Percentiles rank a stretch among this genome's conserved stretches.
Evolutionary conservation across 2,797 vertebrate species (phyloP).

Genomic region (Forpus xanthops): DNA sequence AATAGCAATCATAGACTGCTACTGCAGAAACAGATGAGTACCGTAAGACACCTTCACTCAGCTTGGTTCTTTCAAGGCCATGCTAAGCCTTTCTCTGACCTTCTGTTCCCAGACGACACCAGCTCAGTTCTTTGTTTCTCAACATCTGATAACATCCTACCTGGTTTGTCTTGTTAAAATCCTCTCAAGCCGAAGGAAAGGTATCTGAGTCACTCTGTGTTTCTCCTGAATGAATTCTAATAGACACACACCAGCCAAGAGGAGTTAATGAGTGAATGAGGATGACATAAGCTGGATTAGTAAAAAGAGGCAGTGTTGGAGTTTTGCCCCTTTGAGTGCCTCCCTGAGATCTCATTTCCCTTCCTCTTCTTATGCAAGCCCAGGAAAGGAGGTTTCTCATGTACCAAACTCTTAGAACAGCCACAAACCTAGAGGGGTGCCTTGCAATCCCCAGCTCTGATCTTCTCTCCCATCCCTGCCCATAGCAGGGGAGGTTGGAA

Average conservation of each 20-base stretch:
- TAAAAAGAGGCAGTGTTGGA: not conserved
- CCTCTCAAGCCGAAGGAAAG: not conserved
- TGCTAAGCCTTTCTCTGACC: not conserved
- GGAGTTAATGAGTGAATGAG: not conserved
- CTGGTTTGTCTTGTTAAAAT: not conserved
- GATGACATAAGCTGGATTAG: not conserved
- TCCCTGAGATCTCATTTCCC: conserved; percentile 22
- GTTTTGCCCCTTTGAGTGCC: not conserved
- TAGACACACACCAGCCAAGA: not conserved
- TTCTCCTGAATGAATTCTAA: not conserved
- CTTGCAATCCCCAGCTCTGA: not conserved
- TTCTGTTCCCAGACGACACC: not conserved
- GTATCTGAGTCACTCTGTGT: conserved; percentile 18
- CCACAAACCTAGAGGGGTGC: not conserved
- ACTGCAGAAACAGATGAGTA: not conserved
- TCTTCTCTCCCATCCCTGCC: not conserved
- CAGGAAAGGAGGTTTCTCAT: not conserved
- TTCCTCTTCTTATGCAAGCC: not conserved
- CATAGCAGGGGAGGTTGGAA: not conserved
- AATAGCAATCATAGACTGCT: not conserved
- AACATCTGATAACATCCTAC: not conserved
- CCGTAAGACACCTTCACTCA: not conserved
- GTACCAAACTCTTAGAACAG: not conserved
- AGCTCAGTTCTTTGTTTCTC: not conserved
- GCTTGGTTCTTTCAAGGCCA: not conserved